phyloP scores from a whole-genome alignment of 1,140 invertebrate genomes.

The Achroia grisella region DNA sequence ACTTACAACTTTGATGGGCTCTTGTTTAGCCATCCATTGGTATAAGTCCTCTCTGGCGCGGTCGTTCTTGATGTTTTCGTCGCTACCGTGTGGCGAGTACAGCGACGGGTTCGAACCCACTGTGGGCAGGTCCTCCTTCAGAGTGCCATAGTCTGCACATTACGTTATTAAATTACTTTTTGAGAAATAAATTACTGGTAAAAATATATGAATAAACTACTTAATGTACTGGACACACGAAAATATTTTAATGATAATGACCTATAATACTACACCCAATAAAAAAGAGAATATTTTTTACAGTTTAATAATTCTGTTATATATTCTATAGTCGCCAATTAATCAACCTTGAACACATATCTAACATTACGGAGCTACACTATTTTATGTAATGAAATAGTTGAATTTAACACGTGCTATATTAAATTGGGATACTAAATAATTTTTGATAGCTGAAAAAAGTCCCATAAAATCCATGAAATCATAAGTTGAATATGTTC shows the following conservation, averaged over 20 bases:
- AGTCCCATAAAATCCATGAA: no score
- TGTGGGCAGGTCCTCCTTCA: constrained; percentile 78
- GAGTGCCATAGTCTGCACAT: constrained; percentile 79
- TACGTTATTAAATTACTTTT: background rate
- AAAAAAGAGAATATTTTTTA: no score
- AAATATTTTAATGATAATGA: background rate
- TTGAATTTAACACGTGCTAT: no score
- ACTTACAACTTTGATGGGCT: constrained; percentile 74
- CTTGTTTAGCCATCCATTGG: constrained; percentile 96
- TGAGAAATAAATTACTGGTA: background rate
- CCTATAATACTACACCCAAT: no score
- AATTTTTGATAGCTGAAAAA: no score
- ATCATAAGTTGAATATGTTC: no score
- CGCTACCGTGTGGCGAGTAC: constrained; percentile 66
- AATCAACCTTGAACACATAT: no score
- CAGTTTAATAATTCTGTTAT: no score
- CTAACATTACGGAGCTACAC: no score
- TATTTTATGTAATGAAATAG: no score
- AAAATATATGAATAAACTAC: background rate
- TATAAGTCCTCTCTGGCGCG: constrained; percentile 88
- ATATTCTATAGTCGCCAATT: no score
- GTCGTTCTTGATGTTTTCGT: constrained; percentile 51
- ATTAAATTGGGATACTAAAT: no score
- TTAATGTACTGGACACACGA: background rate
- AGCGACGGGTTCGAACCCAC: constrained; percentile 70